Evolutionary conservation across 1,140 invertebrate species (phyloP).

Genomic region (Bombus terrestris): DNA sequence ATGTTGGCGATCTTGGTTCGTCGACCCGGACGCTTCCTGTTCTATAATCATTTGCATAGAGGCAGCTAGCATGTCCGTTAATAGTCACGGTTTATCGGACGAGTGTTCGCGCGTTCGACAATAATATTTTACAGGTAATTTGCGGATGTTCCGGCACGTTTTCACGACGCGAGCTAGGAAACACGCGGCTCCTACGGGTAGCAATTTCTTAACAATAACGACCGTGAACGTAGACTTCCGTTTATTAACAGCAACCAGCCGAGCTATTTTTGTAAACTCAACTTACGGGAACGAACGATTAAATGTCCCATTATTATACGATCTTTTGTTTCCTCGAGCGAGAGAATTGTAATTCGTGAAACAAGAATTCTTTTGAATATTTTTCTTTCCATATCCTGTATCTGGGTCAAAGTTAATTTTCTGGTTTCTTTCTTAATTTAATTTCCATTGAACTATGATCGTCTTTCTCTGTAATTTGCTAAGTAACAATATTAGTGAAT

Average conservation of each 20-base stretch:
- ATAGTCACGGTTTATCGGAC: constrained; percentile 12
- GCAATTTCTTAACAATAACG: neutral
- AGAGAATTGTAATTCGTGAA: too few species aligned
- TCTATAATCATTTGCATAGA: constrained; percentile 31
- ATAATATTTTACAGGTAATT: constrained; percentile 40
- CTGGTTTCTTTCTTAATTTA: too few species aligned
- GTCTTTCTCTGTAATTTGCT: too few species aligned
- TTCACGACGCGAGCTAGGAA: neutral
- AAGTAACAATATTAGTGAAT: too few species aligned
- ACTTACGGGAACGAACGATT: neutral
- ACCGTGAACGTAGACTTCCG: constrained; percentile 13
- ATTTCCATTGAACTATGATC: too few species aligned
- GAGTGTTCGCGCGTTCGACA: neutral
- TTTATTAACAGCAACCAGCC: neutral
- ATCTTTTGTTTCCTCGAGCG: too few species aligned
- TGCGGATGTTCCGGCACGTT: constrained; percentile 24
- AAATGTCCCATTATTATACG: too few species aligned
- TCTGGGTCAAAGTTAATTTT: too few species aligned
- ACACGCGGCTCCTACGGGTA: neutral
- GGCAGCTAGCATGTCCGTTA: neutral
- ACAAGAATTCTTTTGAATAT: too few species aligned
- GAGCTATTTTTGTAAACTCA: neutral
- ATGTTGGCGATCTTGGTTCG: constrained; percentile 28
- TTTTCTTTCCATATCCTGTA: too few species aligned
- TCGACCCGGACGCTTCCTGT: constrained; percentile 28